These are phyloP conservation scores for Tragelaphus buxtoni DNA, from an alignment of 2,113 vertebrate genomes.

Conservation along the genomic window DNA sequence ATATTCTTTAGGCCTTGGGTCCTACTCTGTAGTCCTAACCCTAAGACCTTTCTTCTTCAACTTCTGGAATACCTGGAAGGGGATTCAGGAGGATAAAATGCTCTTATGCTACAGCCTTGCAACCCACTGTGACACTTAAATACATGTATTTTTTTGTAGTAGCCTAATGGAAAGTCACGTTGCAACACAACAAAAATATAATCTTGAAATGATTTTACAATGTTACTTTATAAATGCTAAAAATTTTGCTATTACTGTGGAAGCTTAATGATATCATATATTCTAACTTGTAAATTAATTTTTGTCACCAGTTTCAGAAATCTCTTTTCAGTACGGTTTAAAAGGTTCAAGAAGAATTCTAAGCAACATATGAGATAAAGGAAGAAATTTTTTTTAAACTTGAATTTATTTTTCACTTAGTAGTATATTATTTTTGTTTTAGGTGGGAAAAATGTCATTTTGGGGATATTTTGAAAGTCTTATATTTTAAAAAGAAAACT, in stretches of 20 bases:
- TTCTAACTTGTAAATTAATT: slow-evolving; percentile 69
- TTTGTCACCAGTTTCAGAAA: slow-evolving; percentile 64
- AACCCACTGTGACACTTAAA: not conserved
- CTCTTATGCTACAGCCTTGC: not conserved
- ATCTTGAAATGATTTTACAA: not conserved
- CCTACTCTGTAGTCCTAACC: not conserved
- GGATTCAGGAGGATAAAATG: not conserved
- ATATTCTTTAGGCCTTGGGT: not conserved
- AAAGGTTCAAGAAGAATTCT: slow-evolving; percentile 62
- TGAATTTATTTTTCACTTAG: slow-evolving; percentile 47
- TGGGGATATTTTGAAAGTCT: not conserved
- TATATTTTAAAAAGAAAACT: slow-evolving; percentile 28
- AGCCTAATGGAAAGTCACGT: not conserved
- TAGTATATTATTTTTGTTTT: slow-evolving; percentile 2
- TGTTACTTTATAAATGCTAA: slow-evolving; percentile 4
- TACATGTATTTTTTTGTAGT: not conserved
- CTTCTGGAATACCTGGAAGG: not conserved
- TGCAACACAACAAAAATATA: slow-evolving; percentile 11
- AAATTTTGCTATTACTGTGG: slow-evolving; percentile 51
- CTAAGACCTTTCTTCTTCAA: slow-evolving; percentile 17
- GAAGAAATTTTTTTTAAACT: not conserved
- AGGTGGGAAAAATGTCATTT: not conserved
- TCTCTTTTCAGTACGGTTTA: slow-evolving; percentile 70
- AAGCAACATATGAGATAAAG: slow-evolving; percentile 42
- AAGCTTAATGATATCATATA: slow-evolving; percentile 39